These are phyloP conservation scores for Ploceus nigricollis DNA, from an alignment of 2,113 vertebrate genomes.

Conservation along the genomic window DNA sequence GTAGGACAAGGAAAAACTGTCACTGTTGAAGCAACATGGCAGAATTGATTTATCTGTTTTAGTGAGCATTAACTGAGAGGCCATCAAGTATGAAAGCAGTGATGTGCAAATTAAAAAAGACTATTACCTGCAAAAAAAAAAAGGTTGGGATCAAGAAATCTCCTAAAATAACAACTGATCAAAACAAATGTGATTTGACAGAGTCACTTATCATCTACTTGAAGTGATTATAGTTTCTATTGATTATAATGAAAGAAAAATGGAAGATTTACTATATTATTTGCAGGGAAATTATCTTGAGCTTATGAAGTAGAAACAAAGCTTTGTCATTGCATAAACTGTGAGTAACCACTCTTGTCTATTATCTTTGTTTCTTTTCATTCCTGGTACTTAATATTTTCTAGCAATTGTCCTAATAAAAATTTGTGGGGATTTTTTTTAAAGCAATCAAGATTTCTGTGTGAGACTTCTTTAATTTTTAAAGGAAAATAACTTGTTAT, in stretches of 20 bases:
- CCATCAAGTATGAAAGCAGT: neutral
- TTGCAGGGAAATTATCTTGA: slow-evolving; percentile 13
- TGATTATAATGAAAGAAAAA: slow-evolving; percentile 31
- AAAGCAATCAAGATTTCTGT: neutral
- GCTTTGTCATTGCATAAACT: neutral
- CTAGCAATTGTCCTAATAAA: neutral
- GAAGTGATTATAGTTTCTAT: neutral
- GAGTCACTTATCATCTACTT: slow-evolving; percentile 7
- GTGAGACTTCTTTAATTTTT: neutral
- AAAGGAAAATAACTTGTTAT: neutral
- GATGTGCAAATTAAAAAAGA: slow-evolving; percentile 18
- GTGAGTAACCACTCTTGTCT: neutral
- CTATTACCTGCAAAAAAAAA: neutral
- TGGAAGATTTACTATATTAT: neutral
- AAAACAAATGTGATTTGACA: slow-evolving; percentile 48
- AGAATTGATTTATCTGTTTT: slow-evolving; percentile 20
- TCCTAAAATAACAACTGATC: slow-evolving; percentile 22
- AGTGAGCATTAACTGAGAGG: neutral
- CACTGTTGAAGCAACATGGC: neutral
- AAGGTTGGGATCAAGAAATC: neutral
- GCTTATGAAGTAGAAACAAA: neutral
- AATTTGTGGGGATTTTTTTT: neutral
- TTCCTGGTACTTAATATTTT: neutral
- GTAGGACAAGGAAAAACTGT: neutral
- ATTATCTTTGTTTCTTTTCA: neutral